Percentiles rank a stretch among this genome's conserved stretches.
These are phyloP conservation scores for Oscarella lobularis DNA, from an alignment of 37 sponge, comb jelly and placozoan genomes.

Conservation along the genomic window DNA sequence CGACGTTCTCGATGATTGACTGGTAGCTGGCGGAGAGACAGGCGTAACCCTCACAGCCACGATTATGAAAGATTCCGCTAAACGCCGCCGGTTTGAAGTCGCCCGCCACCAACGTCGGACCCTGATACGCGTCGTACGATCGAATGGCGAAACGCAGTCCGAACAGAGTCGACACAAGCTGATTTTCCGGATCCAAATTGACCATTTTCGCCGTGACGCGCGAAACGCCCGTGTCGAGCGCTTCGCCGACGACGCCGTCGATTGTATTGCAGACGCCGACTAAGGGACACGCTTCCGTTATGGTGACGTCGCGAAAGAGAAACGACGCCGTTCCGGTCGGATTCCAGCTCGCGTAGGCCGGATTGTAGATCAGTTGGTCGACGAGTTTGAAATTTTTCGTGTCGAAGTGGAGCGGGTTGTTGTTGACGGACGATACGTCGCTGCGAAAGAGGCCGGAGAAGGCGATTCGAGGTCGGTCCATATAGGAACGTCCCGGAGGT, in stretches of 20 bases:
- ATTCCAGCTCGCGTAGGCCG: constrained; percentile 11
- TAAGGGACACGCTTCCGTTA: constrained; percentile 5
- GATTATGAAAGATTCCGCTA: neutral
- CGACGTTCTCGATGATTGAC: neutral
- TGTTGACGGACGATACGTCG: neutral
- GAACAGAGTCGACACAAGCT: neutral
- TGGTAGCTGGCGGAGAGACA: neutral
- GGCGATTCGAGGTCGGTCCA: neutral
- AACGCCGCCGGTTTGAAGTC: neutral
- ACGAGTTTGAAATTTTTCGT: neutral
- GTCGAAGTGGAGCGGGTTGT: neutral
- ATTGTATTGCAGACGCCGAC: neutral
- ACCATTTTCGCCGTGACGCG: neutral
- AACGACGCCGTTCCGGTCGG: constrained; percentile 16
- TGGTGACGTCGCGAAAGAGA: neutral
- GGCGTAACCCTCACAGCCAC: neutral
- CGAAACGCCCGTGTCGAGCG: neutral
- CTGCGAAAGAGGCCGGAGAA: neutral
- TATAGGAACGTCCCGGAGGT: too few species aligned
- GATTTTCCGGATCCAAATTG: neutral
- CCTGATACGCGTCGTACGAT: neutral
- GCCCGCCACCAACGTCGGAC: neutral
- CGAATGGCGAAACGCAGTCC: neutral
- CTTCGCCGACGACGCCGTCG: neutral
- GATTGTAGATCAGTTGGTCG: too few species aligned